Conservation (phyloP, 2,888 invertebrate genomes). For the Coelinius sp. region DNA sequence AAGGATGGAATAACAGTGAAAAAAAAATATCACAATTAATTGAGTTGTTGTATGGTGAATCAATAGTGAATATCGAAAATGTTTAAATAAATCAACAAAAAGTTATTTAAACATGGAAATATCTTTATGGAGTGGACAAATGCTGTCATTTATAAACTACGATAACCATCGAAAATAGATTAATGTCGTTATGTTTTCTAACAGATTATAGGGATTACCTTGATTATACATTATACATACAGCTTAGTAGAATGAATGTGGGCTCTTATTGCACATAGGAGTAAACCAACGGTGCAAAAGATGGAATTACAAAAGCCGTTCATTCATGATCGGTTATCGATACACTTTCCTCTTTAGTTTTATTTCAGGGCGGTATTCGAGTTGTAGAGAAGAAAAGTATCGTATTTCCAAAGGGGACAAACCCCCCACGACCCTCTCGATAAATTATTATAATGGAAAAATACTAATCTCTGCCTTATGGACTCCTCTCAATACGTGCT, state of each 20-base stretch:
- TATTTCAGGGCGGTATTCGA: background rate
- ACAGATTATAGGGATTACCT: slow-evolving; percentile 54
- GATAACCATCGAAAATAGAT: slow-evolving; percentile 46
- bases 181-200: slow-evolving; percentile 49
- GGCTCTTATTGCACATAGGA: slow-evolving; percentile 33
- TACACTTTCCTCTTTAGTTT: slow-evolving; percentile 3
- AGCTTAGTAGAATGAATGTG: slow-evolving; percentile 27
- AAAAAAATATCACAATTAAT: background rate
- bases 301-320: slow-evolving; percentile 39
- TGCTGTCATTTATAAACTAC: slow-evolving; percentile 43
- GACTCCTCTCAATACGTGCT: slow-evolving; percentile 46
- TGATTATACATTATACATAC: slow-evolving; percentile 50
- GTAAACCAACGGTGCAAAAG: slow-evolving; percentile 37
- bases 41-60: background rate
- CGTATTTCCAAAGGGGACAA: slow-evolving; percentile 28
- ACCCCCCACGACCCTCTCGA: slow-evolving; percentile 12
- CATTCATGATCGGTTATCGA: slow-evolving; percentile 45
- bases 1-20: background rate
- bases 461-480: slow-evolving; percentile 35
- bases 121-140: slow-evolving; percentile 33
- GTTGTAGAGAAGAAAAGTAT: slow-evolving; percentile 12
- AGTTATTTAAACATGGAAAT: too few species aligned
- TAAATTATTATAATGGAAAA: slow-evolving; percentile 38
- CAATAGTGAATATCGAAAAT: too few species aligned
- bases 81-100: too few species aligned